These are phyloP conservation scores for Koerneria pararmatus DNA, from an alignment of 2,888 invertebrate species.

Conservation along the genomic window DNA sequence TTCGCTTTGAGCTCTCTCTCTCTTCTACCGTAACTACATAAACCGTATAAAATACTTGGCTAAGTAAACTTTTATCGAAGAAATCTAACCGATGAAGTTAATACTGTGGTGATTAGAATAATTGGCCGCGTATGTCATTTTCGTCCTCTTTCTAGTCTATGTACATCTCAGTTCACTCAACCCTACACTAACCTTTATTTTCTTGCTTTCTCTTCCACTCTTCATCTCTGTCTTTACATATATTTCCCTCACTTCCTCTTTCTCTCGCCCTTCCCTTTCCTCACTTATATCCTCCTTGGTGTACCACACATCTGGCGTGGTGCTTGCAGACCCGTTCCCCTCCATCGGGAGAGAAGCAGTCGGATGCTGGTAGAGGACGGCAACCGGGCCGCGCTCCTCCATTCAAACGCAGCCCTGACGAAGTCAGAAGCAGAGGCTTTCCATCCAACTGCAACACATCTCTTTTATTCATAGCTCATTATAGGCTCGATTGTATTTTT, in stretches of 20 bases:
- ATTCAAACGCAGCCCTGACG: constrained; percentile 50
- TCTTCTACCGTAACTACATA: too few species aligned
- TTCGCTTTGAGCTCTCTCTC: too few species aligned
- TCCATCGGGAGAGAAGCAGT: constrained; percentile 63
- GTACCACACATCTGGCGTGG: constrained; percentile 67
- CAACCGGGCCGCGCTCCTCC: neutral
- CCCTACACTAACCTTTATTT: too few species aligned
- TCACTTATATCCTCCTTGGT: constrained; percentile 9
- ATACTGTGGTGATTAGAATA: too few species aligned
- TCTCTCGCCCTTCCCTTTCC: too few species aligned
- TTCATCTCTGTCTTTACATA: neutral
- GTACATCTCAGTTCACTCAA: too few species aligned
- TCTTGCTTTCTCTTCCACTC: neutral
- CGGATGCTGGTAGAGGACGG: constrained; percentile 17
- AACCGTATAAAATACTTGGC: constrained; percentile 14
- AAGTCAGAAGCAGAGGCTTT: constrained; percentile 25
- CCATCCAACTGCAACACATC: constrained; percentile 30
- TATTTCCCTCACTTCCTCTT: too few species aligned
- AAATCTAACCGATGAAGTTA: too few species aligned
- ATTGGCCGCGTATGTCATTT: too few species aligned
- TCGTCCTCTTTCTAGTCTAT: too few species aligned
- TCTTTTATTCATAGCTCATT: too few species aligned
- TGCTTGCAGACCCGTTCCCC: constrained; percentile 78
- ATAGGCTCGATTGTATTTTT: too few species aligned
- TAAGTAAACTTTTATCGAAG: constrained; percentile 11